These are phyloP conservation scores for Mustela nigripes DNA, from an alignment of 2,113 vertebrate species.

Conservation along the genomic window DNA sequence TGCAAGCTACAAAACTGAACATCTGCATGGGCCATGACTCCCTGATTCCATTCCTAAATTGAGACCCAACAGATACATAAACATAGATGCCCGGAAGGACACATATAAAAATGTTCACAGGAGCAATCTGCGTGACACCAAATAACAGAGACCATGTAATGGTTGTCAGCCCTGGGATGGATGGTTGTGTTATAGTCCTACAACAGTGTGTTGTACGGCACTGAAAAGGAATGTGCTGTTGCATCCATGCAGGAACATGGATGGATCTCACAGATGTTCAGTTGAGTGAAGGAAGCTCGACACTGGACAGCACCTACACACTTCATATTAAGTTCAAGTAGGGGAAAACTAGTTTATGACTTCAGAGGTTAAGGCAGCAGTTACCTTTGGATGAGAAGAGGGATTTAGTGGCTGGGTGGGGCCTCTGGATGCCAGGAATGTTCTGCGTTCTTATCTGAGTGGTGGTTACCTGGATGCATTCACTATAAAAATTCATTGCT, in stretches of 20 bases:
- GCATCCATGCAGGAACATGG: background rate
- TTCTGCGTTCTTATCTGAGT: background rate
- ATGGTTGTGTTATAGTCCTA: background rate
- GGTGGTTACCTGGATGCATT: background rate
- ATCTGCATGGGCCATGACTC: background rate
- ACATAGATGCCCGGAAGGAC: background rate
- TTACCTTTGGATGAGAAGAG: background rate
- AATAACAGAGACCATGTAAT: background rate
- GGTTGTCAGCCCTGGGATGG: background rate
- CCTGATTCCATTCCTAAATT: background rate
- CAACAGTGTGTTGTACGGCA: background rate
- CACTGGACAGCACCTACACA: background rate
- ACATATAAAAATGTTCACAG: background rate
- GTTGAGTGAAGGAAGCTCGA: background rate
- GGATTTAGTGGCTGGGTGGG: background rate
- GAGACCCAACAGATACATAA: background rate
- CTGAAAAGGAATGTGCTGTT: background rate
- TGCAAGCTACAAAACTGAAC: background rate
- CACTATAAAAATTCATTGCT: background rate
- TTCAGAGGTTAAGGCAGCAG: background rate
- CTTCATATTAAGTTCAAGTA: constrained; percentile 29
- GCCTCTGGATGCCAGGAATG: background rate
- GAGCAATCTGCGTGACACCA: background rate
- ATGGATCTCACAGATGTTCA: background rate
- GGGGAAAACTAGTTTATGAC: background rate